Conservation (phyloP, 2,797 vertebrate genomes). For the Glossophaga mutica region DNA sequence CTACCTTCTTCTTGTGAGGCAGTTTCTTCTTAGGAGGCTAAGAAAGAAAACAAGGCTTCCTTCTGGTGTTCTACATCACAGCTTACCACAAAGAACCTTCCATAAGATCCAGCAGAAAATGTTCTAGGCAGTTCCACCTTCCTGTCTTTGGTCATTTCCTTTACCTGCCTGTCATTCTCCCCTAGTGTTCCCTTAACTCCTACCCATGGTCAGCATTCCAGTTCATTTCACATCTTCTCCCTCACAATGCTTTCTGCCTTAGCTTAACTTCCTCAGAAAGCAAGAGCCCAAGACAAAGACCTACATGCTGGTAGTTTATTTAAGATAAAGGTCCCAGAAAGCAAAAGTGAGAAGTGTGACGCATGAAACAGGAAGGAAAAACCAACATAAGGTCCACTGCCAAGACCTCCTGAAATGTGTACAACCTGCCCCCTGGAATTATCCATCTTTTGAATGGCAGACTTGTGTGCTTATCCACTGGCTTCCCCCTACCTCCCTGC, state of each 20-base stretch:
- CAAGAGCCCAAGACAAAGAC: neutral
- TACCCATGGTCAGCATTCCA: neutral
- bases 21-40: neutral
- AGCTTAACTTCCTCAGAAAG: neutral
- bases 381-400: neutral
- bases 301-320: neutral
- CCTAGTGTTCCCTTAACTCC: neutral
- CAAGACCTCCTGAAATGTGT: neutral
- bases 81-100: neutral
- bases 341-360: neutral
- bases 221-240: neutral
- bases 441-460: neutral
- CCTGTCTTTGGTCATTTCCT: neutral
- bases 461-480: neutral
- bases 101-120: neutral
- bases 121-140: neutral
- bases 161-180: neutral
- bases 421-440: neutral
- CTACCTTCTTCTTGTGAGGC: neutral
- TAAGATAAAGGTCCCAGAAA: neutral
- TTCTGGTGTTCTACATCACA: neutral
- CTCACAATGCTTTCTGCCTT: neutral
- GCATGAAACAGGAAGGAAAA: neutral
- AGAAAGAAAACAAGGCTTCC: neutral
- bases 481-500: neutral